phyloP scores from a whole-genome alignment of 2,797 vertebrate species.

The Cirrhinus molitorella region DNA sequence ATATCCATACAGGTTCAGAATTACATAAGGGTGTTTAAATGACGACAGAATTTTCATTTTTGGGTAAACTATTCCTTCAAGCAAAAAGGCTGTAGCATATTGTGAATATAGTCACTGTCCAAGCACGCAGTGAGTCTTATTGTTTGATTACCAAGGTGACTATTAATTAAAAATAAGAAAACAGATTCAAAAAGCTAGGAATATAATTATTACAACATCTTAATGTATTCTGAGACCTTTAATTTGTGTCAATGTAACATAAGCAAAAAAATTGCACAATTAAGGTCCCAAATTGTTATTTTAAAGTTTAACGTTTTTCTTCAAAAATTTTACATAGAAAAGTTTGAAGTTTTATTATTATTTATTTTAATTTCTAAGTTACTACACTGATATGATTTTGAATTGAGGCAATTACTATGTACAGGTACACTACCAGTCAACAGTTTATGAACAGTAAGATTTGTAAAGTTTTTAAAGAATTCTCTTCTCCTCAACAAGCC shows the following conservation, averaged over 20 bases:
- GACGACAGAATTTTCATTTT: background rate
- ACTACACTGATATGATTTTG: background rate
- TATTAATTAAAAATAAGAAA: background rate
- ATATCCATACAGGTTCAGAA: background rate
- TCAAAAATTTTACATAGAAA: too few relatives aligned
- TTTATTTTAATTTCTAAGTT: too few relatives aligned
- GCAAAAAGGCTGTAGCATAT: background rate
- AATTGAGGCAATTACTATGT: background rate
- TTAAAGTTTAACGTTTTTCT: background rate
- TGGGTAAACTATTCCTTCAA: background rate
- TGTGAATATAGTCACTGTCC: background rate
- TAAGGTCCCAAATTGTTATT: background rate
- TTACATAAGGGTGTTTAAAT: background rate
- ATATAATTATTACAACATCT: background rate
- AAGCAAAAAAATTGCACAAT: background rate
- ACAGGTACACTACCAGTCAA: background rate
- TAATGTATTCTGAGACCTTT: background rate
- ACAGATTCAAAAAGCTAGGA: background rate
- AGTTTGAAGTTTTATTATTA: too few relatives aligned
- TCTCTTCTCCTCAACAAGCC: too few relatives aligned
- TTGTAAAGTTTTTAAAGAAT: too few relatives aligned
- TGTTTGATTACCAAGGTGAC: background rate
- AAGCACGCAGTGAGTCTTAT: background rate
- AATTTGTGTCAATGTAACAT: background rate
- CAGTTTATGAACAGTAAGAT: too few relatives aligned